Evolutionary conservation across 2,797 vertebrate genomes (phyloP).

Genomic region (Myioborus melanocephalus): DNA sequence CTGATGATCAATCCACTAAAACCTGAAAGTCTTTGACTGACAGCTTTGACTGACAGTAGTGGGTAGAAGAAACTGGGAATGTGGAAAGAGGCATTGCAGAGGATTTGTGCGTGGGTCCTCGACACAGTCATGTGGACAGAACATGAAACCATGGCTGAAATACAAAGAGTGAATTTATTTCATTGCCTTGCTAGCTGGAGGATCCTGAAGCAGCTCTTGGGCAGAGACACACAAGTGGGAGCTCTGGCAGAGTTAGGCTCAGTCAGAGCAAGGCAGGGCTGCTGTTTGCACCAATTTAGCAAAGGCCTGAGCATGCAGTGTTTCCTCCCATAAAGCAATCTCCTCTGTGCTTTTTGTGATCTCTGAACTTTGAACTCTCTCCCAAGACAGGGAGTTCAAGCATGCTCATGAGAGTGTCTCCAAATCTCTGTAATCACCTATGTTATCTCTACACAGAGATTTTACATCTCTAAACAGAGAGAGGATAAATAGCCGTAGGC

Average conservation of each 20-base stretch:
- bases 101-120: not conserved
- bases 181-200: not conserved
- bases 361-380: not conserved
- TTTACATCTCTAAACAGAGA: not conserved
- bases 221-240: not conserved
- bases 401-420: not conserved
- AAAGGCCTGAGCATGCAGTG: fast-evolving
- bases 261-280: not conserved
- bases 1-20: not conserved
- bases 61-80: not conserved
- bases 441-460: not conserved
- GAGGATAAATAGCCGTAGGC: not conserved
- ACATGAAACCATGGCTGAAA: not conserved
- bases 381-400: not conserved
- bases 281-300: not conserved
- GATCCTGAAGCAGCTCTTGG: fast-evolving
- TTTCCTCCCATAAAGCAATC: not conserved
- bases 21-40: not conserved
- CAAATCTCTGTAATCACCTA: not conserved
- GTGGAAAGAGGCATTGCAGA: not conserved
- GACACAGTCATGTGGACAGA: not conserved
- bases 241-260: fast-evolving
- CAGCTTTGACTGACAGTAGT: not conserved
- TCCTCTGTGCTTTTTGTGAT: not conserved
- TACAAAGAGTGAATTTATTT: not conserved